Evolutionary conservation across 1,140 invertebrate genomes (phyloP).

Genomic region (Hyposmocoma kahamanoa): DNA sequence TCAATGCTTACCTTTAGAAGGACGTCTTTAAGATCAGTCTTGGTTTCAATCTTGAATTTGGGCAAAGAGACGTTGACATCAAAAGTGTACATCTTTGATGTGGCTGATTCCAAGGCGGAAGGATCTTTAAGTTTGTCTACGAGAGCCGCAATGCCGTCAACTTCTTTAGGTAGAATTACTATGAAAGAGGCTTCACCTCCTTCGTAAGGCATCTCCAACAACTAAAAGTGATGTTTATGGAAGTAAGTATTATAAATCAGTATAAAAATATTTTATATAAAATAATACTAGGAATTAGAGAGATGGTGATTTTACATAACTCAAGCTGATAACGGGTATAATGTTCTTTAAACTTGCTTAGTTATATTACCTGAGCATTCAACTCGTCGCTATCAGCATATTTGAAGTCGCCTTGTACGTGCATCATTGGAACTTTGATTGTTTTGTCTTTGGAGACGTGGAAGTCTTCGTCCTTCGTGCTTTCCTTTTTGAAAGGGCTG

Average conservation of each 20-base stretch:
- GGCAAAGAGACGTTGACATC: slow-evolving; percentile 44
- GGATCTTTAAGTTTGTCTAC: slow-evolving; percentile 39
- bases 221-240: no score
- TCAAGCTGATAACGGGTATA: no score
- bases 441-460: slow-evolving; percentile 37
- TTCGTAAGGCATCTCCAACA: slow-evolving; percentile 46
- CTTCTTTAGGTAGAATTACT: slow-evolving; percentile 41
- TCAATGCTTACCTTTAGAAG: slow-evolving; percentile 39
- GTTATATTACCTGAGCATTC: slow-evolving; percentile 39
- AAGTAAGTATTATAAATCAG: not conserved
- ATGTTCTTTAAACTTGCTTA: not conserved
- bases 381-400: slow-evolving; percentile 41
- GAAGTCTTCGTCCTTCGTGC: slow-evolving; percentile 39
- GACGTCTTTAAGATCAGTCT: slow-evolving; percentile 38
- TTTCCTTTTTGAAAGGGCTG: slow-evolving; percentile 24
- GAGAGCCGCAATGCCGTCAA: slow-evolving; percentile 39
- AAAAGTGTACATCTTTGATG: slow-evolving; percentile 15
- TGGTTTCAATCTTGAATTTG: slow-evolving; percentile 61
- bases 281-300: not conserved
- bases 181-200: slow-evolving; percentile 41
- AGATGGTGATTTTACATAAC: no score
- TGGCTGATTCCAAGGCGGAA: slow-evolving; percentile 24
- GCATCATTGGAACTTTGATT: slow-evolving; percentile 45
- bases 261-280: slow-evolving; percentile 1
- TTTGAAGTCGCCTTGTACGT: slow-evolving; percentile 25